A percentile compares a stretch with the other conserved stretches of the same genome.
Evolutionary conservation across 1,140 invertebrate species (phyloP).

Genomic region (Papilio xuthus): DNA sequence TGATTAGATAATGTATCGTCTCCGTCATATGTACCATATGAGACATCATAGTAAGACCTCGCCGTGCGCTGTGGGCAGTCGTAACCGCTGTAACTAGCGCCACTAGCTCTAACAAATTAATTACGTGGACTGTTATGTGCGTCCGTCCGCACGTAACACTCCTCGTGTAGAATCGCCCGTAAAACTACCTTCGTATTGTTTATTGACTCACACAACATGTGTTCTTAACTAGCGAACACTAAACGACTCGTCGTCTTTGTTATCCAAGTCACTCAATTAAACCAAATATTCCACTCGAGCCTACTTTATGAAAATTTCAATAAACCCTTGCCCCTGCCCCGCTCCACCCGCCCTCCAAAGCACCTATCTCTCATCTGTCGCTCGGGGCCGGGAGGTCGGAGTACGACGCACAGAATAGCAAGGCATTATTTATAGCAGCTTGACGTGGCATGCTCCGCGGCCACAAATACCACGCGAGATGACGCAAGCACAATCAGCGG

Average conservation of each 20-base stretch:
- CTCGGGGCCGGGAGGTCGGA: neutral
- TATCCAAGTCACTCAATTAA: neutral
- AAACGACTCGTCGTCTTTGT: neutral
- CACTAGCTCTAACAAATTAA: neutral
- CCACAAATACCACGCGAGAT: neutral
- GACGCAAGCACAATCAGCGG: conserved; percentile 9
- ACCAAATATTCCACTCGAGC: neutral
- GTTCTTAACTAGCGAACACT: neutral
- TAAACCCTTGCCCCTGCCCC: neutral
- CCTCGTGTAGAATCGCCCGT: neutral
- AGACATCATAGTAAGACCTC: neutral
- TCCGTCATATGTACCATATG: neutral
- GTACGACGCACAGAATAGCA: neutral
- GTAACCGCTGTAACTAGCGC: neutral
- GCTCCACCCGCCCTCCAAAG: neutral
- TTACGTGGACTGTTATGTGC: neutral
- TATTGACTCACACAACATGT: conserved; percentile 8
- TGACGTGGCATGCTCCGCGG: neutral
- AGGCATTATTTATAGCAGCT: neutral
- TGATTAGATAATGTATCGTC: neutral
- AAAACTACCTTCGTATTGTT: conserved; percentile 8
- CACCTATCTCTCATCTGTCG: neutral
- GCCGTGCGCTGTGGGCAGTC: neutral
- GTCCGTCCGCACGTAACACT: neutral
- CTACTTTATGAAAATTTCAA: neutral